Conservation (phyloP, 2,797 vertebrate genomes). For the Helarctos malayanus region DNA sequence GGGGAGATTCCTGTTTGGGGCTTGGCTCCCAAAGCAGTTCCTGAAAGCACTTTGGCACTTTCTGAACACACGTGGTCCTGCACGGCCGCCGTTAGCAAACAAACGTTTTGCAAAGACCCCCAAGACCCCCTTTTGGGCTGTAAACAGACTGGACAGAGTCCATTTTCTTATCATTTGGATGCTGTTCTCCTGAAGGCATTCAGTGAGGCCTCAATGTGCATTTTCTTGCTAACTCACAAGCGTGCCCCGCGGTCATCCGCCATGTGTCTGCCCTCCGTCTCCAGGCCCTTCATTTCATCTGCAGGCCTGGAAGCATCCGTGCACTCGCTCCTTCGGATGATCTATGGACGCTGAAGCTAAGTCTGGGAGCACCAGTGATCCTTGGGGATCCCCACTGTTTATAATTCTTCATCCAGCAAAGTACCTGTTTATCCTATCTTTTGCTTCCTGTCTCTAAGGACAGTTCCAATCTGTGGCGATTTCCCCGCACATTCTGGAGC, state of each 20-base stretch:
- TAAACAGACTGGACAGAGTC: conserved; percentile 9
- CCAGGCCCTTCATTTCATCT: not conserved
- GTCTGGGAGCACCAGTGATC: not conserved
- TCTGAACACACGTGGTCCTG: not conserved
- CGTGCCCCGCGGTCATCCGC: not conserved
- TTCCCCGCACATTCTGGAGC: not conserved
- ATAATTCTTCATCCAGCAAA: conserved; percentile 70
- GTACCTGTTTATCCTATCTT: conserved; percentile 47
- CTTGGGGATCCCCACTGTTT: conserved; percentile 46
- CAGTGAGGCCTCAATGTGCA: not conserved
- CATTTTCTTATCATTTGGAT: conserved; percentile 19
- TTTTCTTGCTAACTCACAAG: not conserved
- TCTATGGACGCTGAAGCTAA: conserved; percentile 11
- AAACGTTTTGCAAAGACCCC: conserved; percentile 26
- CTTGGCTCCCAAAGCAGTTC: not conserved
- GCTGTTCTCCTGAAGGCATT: not conserved
- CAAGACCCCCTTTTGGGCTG: not conserved
- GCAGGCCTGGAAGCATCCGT: not conserved
- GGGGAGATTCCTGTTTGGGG: not conserved
- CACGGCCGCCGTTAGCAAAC: not conserved
- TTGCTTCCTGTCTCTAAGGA: conserved; percentile 41
- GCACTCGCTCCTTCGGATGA: conserved; percentile 23
- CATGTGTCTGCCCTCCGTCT: not conserved
- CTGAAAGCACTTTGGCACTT: conserved; percentile 10
- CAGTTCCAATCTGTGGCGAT: not conserved